Base-by-base conservation (phyloP, 2,888 invertebrate species). In the Aleiodes leptofemur region DNA sequence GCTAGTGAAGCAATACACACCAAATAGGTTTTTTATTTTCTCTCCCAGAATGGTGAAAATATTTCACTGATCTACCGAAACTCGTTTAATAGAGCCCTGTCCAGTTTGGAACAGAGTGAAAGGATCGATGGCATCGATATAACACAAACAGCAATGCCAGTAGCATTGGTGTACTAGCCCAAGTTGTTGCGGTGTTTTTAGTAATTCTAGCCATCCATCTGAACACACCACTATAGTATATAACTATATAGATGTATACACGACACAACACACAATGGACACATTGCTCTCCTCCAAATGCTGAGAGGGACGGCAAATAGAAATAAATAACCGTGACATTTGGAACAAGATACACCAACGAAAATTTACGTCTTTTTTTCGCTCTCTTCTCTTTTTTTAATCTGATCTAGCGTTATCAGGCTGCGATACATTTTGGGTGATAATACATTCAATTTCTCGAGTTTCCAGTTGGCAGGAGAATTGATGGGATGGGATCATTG, bases 231-330 rank as follows among this genome's bases (percentile, higher is more conserved):
- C 9, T 64, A 48, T 16, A 38, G 34, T 59, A 64, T 64, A 64
- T 48, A 64, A 34, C 64, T 11, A 64, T 64, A 43, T 43, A 64
- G 43, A 64, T 68, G 50, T 51, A 34, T 34, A 8, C 43, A 43
- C 43, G 8, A 11, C 43, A 43, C 43, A 43, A 43, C 23, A 23
- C 23, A 23, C 48, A 64, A 6, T 23, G 29, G 29, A 68, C 66
- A 68, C 51, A 68, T 68, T 51, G 23, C 31, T 31, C 59, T 23
- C 23, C 16, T 51, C 68, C 11, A 68, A 50, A 51, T 23, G 31
- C 38, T 7, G 50, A 66, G 56, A 50, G 69, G 16, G 55, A 70
- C 51, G 53, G 69, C 71, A 76, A 76, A 73, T 69, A 73, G 73
- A 68, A 71, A 68, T 70, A 70, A 73, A 76, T 68, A 51, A 29